Evolutionary conservation across 2,888 invertebrate genomes (phyloP), one percentile per base, ranked within the genome.

Genomic region (Stictocephala bisonia): DNA sequence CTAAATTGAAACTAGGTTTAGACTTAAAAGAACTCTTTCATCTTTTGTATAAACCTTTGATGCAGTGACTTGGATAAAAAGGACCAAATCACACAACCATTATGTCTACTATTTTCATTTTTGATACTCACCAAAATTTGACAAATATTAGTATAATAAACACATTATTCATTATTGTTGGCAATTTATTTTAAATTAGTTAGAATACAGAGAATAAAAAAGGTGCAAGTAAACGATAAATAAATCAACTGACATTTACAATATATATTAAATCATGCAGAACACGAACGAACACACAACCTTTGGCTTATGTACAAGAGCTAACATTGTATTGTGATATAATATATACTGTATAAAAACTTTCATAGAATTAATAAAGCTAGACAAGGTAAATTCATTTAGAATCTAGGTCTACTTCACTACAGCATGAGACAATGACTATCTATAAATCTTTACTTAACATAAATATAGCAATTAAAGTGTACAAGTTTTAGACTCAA

Each of bases 311-410:
- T 64, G 40, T 64, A 64, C 64, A 64, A 44, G 22, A 64, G 44
- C 41, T 64, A 64, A 64, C 64, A 64, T 26, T n/a, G 44, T 64
- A 60, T 11, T 44, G 64, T 64, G 64, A 44, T 64, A 64, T 41
- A 64, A 64, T n/a, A n/a, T 64, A 13, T 64, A 64, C 20, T 64
- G 64, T 64, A 64, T 64, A 64, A 64, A 64, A 64, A 44, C 6
- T 64, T 26, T 44, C n/a, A 64, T 15, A 64, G 64, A 64, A 64
- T 64, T 64, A 64, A 64, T 64, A 64, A 44, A 64, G 64, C 64
- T 64, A 64, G 64, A 64, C 64, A 26, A 64, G 64, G 27, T 26
- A 64, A 24, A 60, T 44, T 41, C 40, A 44, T 56, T 64, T 64
- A 64, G 64, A 64, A 64, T 64, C 64, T 64, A 64, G 22, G 4